phyloP scores from a whole-genome alignment of 2,888 invertebrate genomes.

The Phyto melanocephala region DNA sequence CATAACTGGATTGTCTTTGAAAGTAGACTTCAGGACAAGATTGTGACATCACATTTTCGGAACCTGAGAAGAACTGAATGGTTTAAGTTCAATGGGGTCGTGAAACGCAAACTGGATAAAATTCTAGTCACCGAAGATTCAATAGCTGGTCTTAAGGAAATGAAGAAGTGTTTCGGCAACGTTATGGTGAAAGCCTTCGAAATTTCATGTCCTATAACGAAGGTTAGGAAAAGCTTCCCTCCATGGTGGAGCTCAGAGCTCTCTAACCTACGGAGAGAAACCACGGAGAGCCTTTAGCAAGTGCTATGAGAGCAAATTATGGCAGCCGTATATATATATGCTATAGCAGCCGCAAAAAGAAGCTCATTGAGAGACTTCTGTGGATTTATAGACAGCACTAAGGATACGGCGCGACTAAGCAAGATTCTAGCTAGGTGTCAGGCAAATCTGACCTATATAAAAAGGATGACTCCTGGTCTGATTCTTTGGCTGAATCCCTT shows the following conservation, averaged over 20 bases:
- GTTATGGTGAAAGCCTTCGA: not conserved
- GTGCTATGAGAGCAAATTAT: not conserved
- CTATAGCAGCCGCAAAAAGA: not conserved
- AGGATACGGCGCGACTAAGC: not conserved
- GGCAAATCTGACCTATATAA: not conserved
- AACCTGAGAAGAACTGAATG: not conserved
- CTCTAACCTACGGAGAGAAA: not conserved
- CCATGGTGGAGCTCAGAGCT: not conserved
- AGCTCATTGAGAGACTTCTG: not conserved
- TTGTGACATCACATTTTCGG: not conserved
- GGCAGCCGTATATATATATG: not conserved
- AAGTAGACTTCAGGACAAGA: not conserved
- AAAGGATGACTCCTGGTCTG: not conserved
- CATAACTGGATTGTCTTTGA: not conserved
- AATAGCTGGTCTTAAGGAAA: not conserved
- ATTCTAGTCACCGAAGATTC: not conserved
- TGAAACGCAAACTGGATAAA: no score
- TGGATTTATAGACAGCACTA: not conserved
- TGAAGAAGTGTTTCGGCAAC: no score
- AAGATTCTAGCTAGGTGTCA: not conserved
- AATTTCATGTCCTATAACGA: not conserved
- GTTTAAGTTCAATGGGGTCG: no score
- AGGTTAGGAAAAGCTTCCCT: not conserved
- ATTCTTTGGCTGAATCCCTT: not conserved
- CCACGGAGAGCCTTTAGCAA: not conserved